Conservation (phyloP, 2,888 invertebrate genomes). For the Hofmannophila pseudospretella region DNA sequence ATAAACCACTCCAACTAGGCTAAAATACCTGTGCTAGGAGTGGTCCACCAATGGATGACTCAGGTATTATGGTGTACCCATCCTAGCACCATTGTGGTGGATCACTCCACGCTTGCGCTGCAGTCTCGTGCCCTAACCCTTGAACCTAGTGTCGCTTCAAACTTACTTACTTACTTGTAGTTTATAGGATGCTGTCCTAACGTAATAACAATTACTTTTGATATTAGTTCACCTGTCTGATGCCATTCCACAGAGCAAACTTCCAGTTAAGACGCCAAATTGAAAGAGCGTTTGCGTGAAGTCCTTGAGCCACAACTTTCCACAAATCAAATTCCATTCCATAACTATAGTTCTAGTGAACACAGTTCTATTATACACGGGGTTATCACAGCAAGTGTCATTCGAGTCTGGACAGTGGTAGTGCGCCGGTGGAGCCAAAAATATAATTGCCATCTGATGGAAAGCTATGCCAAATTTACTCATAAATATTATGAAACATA, state of each 20-base stretch:
- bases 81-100: too few species aligned
- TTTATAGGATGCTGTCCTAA: too few species aligned
- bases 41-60: too few species aligned
- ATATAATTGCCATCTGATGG: slow-evolving; percentile 72
- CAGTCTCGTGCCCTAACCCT: too few species aligned
- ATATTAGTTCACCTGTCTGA: slow-evolving; percentile 81
- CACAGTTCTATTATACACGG: slow-evolving; percentile 77
- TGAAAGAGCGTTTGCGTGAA: slow-evolving; percentile 85
- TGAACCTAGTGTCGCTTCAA: too few species aligned
- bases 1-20: too few species aligned
- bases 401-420: slow-evolving; percentile 43
- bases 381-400: slow-evolving; percentile 64
- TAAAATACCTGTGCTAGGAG: too few species aligned
- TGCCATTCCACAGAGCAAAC: slow-evolving; percentile 82
- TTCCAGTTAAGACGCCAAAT: slow-evolving; percentile 84
- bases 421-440: slow-evolving; percentile 59
- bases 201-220: background rate
- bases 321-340: slow-evolving; percentile 86
- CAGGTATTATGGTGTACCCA: too few species aligned
- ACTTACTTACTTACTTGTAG: too few species aligned
- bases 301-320: slow-evolving; percentile 79
- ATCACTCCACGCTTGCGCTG: too few species aligned
- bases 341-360: slow-evolving; percentile 83
- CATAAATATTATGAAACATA: slow-evolving; percentile 56
- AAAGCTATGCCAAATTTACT: slow-evolving; percentile 72